Evolutionary conservation across 2,797 vertebrate species (phyloP), one percentile per base, ranked within the genome.

Genomic region (Distichodus sexfasciatus): DNA sequence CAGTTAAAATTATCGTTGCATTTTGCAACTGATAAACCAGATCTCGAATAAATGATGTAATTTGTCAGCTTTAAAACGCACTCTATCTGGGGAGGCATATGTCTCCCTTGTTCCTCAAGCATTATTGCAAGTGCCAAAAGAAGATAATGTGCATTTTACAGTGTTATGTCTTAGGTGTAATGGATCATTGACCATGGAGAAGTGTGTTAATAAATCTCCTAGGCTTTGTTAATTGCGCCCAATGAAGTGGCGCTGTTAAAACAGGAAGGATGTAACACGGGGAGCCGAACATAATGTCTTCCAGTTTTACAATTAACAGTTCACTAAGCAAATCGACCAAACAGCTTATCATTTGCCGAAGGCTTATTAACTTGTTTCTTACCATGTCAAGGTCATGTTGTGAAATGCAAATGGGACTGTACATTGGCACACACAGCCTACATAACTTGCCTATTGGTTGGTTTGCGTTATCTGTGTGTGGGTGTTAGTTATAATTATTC

Each of bases 231-330:
- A 94, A 93, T 93, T 92, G 90, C 89, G 90, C 90, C 90, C 91
- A 93, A 91, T 93, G 91, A 93, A 92, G 89, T 94, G 90, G 90
- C 88, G 89, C 91, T 93, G 90, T 93, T 93, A 94, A 93, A 94
- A 93, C 90, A 93, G 90, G 90, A 91, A 92, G 91, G 90, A 92
- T 92, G 90, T 92, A 89, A 90, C 89, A 89, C 87, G 89, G 87
- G 89, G 91, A 91, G 88, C 88, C 76, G 86, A 91, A 92, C 89
- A 92, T 92, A 92, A 93, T 93, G 90, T 90, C 90, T 93, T 93
- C 88, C 88, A 89, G 91, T 91, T 91, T 93, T 93, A 93, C 91
- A 93, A 93, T 92, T 92, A 93, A 93, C 90, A 93, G 88, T 92
- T 93, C 91, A 92, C 89, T 93, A 90, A 86, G 88, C 90, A 93